Percentiles rank a stretch among this genome's conserved stretches.
Evolutionary conservation across 2,113 vertebrate genomes (phyloP).

Genomic region (Grallaria varia): DNA sequence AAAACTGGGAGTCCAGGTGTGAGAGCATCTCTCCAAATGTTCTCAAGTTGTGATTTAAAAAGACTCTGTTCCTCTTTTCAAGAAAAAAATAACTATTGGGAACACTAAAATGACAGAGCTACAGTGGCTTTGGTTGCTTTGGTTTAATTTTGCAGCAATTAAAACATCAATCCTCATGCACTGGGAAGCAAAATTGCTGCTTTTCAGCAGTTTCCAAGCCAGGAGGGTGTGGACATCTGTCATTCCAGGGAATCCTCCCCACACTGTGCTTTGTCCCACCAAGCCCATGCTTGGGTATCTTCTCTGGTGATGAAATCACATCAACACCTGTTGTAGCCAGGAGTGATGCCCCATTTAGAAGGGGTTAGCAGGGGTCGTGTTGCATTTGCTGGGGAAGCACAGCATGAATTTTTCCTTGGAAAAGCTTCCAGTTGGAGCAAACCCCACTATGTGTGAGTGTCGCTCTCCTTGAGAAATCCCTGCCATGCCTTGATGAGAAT

Average conservation of each 20-base stretch:
- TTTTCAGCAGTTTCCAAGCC: not conserved
- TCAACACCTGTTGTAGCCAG: not conserved
- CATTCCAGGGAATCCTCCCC: not conserved
- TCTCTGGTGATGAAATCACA: not conserved
- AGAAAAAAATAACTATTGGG: not conserved
- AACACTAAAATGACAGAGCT: not conserved
- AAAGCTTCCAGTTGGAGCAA: not conserved
- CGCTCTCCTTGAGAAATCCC: not conserved
- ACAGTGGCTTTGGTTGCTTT: not conserved
- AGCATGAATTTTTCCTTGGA: not conserved
- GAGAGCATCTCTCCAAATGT: not conserved
- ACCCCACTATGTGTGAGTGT: not conserved
- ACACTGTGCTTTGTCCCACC: not conserved
- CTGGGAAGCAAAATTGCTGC: not conserved
- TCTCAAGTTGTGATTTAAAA: not conserved
- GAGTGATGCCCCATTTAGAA: not conserved
- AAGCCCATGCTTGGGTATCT: not conserved
- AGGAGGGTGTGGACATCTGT: not conserved
- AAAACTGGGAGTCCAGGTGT: not conserved
- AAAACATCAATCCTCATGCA: not conserved
- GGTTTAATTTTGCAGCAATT: not conserved
- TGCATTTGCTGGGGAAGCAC: not conserved
- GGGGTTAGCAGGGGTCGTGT: not conserved
- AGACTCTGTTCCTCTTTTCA: not conserved
- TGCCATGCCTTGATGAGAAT: not conserved